These are phyloP conservation scores for Melangyna quadrimaculata DNA, from an alignment of 2,888 invertebrate species.

Conservation along the genomic window DNA sequence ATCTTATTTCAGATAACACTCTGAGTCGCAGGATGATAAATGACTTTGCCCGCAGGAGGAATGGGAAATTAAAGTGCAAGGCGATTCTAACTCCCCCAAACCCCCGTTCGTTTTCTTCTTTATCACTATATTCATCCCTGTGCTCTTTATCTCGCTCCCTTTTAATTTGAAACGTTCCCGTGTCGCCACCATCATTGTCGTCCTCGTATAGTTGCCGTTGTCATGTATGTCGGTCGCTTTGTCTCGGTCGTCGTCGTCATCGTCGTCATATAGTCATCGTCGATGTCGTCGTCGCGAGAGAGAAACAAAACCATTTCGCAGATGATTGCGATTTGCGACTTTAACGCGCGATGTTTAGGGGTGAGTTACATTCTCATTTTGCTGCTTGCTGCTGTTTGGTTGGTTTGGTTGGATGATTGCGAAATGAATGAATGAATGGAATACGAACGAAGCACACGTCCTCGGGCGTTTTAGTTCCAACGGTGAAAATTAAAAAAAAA, in stretches of 20 bases:
- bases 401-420: slow-evolving; percentile 57
- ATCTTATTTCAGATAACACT: slow-evolving; percentile 72
- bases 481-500: slow-evolving; percentile 67
- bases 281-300: slow-evolving; percentile 35
- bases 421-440: slow-evolving; percentile 60
- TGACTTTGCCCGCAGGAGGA: slow-evolving; percentile 71
- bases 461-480: slow-evolving; percentile 60
- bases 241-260: slow-evolving; percentile 13
- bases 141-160: slow-evolving; percentile 58
- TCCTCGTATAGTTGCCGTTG: slow-evolving; percentile 34
- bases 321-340: slow-evolving; percentile 72
- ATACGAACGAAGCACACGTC: slow-evolving; percentile 65
- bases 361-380: slow-evolving; percentile 59
- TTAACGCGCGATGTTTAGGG: slow-evolving; percentile 63
- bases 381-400: slow-evolving; percentile 24
- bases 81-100: slow-evolving; percentile 63
- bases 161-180: slow-evolving; percentile 71
- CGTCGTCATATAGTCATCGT: slow-evolving; percentile 18
- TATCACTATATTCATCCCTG: slow-evolving; percentile 68
- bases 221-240: slow-evolving; percentile 13
- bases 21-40: slow-evolving; percentile 71
- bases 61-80: slow-evolving; percentile 73
- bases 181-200: slow-evolving; percentile 70
- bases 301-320: slow-evolving; percentile 71
- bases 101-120: slow-evolving; percentile 17